Evolutionary conservation across 2,888 invertebrate species (phyloP).

Genomic region (Pseudococcus viburni): DNA sequence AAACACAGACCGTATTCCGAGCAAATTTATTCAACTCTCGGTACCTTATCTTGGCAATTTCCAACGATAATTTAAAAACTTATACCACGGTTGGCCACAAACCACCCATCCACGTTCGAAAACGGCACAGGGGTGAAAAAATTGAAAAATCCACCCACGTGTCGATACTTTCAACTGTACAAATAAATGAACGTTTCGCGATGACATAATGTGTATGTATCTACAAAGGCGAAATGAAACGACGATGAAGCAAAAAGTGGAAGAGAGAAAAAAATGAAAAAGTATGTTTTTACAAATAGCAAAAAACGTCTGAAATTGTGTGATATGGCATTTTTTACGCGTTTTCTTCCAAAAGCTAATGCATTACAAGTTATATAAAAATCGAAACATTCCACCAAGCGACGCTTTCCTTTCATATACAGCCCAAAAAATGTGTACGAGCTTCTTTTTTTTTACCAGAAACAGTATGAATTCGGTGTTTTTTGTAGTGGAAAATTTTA

Average conservation of each 20-base stretch:
- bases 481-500: constrained; percentile 15
- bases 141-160: background rate
- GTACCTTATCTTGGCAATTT: too few relatives aligned
- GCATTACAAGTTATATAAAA: constrained; percentile 35
- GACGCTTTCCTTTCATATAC: background rate
- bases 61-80: too few relatives aligned
- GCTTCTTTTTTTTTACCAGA: background rate
- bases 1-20: too few relatives aligned
- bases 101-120: too few relatives aligned
- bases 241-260: too few relatives aligned
- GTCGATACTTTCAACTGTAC: background rate
- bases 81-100: too few relatives aligned
- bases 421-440: background rate
- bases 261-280: background rate
- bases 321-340: constrained; percentile 40
- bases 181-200: background rate
- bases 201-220: background rate
- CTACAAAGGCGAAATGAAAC: too few relatives aligned
- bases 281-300: constrained; percentile 24
- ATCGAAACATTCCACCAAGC: constrained; percentile 21
- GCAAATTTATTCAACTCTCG: too few relatives aligned
- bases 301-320: constrained; percentile 10
- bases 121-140: too few relatives aligned
- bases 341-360: constrained; percentile 15
- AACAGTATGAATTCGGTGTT: background rate